phyloP scores from a whole-genome alignment of 2,113 vertebrate genomes.

The Eudyptes chrysolophus region DNA sequence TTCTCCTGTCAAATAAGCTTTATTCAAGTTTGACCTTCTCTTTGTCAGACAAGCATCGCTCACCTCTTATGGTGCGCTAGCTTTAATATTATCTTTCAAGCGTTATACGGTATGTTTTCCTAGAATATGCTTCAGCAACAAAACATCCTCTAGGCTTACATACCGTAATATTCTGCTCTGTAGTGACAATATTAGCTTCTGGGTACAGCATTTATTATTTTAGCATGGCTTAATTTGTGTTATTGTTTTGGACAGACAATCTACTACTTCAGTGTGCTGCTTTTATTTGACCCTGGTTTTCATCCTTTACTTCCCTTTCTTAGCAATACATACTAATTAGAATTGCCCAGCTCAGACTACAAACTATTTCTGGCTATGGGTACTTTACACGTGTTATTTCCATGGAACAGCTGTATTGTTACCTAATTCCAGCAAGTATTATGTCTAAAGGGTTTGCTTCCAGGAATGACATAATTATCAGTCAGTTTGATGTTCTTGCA shows the following conservation, averaged over 20 bases:
- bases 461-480: neutral
- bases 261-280: neutral
- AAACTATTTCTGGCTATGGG: neutral
- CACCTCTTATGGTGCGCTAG: conserved; percentile 1
- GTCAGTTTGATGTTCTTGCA: neutral
- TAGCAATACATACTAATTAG: neutral
- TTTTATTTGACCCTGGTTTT: neutral
- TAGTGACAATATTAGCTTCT: conserved; percentile 3
- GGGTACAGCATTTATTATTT: neutral
- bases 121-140: neutral
- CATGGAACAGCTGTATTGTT: neutral
- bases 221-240: neutral
- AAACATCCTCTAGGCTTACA: neutral
- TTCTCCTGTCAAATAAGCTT: conserved; percentile 36
- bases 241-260: neutral
- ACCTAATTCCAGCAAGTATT: neutral
- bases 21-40: conserved; percentile 51
- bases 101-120: neutral
- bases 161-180: neutral
- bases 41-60: conserved; percentile 48
- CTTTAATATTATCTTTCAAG: conserved; percentile 17
- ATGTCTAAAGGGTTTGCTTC: neutral
- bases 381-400: neutral
- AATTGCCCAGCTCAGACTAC: neutral
- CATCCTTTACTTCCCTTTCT: neutral